phyloP scores from a whole-genome alignment of 2,113 vertebrate species.

The Austrofundulus limnaeus region DNA sequence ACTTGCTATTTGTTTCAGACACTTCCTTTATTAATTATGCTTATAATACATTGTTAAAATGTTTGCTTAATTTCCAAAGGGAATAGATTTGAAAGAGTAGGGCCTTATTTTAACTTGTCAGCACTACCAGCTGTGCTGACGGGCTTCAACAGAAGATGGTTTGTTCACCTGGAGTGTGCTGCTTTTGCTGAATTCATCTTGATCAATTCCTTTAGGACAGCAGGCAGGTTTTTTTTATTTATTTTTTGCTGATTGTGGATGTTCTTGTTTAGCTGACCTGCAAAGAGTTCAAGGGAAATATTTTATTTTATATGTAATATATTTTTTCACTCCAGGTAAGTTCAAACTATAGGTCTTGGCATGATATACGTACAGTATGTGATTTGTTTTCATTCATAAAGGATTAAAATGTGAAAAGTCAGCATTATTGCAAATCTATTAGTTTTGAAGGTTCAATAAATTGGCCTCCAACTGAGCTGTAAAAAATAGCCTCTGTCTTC shows the following conservation, averaged over 20 bases:
- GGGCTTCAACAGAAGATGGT: neutral
- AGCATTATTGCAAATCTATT: slow-evolving; percentile 33
- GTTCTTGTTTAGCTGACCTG: slow-evolving; percentile 33
- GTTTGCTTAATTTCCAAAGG: slow-evolving; percentile 7
- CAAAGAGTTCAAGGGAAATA: neutral
- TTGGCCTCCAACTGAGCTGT: slow-evolving; percentile 30
- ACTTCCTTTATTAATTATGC: neutral
- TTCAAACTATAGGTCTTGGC: too few relatives aligned
- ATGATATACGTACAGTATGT: neutral
- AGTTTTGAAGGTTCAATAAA: slow-evolving; percentile 44
- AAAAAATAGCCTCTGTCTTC: slow-evolving; percentile 18
- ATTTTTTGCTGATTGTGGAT: slow-evolving; percentile 23
- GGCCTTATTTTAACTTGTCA: slow-evolving; percentile 26
- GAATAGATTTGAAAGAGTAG: slow-evolving; percentile 12
- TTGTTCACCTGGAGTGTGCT: slow-evolving; percentile 20
- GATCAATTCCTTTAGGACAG: slow-evolving; percentile 23
- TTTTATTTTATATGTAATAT: neutral
- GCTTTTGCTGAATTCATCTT: slow-evolving; percentile 3
- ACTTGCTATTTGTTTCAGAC: neutral
- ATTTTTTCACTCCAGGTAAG: neutral
- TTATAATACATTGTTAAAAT: neutral
- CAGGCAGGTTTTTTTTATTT: slow-evolving; percentile 10
- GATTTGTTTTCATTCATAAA: neutral
- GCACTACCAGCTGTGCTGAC: slow-evolving; percentile 36
- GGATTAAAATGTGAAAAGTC: slow-evolving; percentile 2